Evolutionary conservation across 2,113 vertebrate species (phyloP), one percentile per base, ranked within the genome.

Genomic region (Martes martes): DNA sequence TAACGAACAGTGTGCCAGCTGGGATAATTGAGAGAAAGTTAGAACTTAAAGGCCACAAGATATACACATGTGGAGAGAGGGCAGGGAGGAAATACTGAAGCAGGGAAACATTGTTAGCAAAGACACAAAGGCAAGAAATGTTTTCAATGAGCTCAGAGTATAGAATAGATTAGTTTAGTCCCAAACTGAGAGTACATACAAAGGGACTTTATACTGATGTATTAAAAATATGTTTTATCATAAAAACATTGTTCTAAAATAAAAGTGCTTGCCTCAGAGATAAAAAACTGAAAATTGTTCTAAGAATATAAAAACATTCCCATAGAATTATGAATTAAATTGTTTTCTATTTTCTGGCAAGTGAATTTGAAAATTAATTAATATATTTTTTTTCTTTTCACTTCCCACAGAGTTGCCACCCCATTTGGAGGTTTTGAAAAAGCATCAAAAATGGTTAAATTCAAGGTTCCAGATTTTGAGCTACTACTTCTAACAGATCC

Each of bases 391-490:
- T 97, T 96, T 86, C 95, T 98, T 97, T 79, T 97, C 71, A 57
- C 61, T 98, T 92, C 73, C 93, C 98, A 88, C 99, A 99, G 99
- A 98, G 99, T 99, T 95, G 99, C 99, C 19, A 99, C 99, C 87
- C 99, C 99, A 28, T 99, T 99, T 79, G 99, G 99, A 57, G 99
- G 99, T 94, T 99, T 99, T 97, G 98, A 99, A 98, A 99, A 99
- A 97, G 98, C 99, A 94, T 99, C 99, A 71, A 99, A 98, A 97
- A 99, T 99, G 95, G 97, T 98, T 45, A 99, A 99, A 95, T 98
- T 99, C 98, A 99, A 99, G 91, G 93, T 99, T 73, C 98, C 99
- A 74, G 99, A 99, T 97, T 98, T 98, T 87, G 99, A 99, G 16
- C 93, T 98, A 81, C 99, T 99, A 90, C 99, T 99, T 67, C 89